Evolutionary conservation across 2,113 vertebrate genomes (phyloP), one percentile per base, ranked within the genome.

Genomic region (Engraulis encrasicolus): DNA sequence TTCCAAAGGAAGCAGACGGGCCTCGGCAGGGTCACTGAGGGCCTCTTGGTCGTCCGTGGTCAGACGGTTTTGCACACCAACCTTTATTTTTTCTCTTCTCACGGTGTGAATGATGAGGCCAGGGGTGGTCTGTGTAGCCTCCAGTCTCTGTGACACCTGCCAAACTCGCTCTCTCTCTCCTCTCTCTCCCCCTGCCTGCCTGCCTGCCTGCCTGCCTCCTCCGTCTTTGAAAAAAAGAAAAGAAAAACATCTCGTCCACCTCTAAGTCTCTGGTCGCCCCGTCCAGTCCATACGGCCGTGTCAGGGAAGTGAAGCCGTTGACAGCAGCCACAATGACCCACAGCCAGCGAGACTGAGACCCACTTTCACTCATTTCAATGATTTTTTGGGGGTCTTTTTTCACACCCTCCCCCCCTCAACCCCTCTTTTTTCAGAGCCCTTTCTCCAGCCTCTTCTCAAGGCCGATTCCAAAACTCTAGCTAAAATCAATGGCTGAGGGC

Each of bases 21-120:
- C 31, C 66, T 36, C 27, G 31, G 66, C 12, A 74, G 14, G 66
- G 66, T 74, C 66, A 74, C 23, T 36, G 66, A 74, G 66, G 66
- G 66, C 66, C 66, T 74, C 66, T 34, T 9, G 40, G 40, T 45
- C 40, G 66, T 14, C 17, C 17, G 66, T 74, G 66, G 66, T 34
- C 66, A 74, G 31, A 74, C 66, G 14, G 66, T 74, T 27, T 66
- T 11, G n/a, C 58, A 45, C 40, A 45, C 40, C 40, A 45, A 45
- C 40, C 40, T 45, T 66, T 23, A n/a, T 31, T 23, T 27, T 66
- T 66, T 66, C n/a, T 66, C n/a, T 34, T 34, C 27, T 74, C 27
- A 34, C 66, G 31, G 66, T 74, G 66, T 74, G 66, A 74, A 74
- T 74, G 27, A 74, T 74, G 66, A 74, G 66, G 34, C 66, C 31